Evolutionary conservation across 2,888 invertebrate species (phyloP).

Genomic region (Meghimatium bilineatum): DNA sequence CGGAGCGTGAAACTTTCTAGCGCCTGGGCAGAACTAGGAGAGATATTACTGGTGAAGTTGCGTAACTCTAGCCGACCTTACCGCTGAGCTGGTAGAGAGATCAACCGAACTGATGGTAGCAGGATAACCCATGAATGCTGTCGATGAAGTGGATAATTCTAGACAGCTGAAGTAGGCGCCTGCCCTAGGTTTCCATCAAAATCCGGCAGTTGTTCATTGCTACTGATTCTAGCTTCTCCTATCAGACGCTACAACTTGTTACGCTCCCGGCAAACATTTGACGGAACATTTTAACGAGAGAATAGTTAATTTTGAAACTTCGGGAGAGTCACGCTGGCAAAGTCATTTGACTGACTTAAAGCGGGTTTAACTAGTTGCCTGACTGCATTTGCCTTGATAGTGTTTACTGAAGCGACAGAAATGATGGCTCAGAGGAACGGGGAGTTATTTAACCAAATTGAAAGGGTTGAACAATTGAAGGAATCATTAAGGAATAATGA

Average conservation of each 20-base stretch:
- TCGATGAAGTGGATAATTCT: conserved; percentile 32
- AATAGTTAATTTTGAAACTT: background rate
- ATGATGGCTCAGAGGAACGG: too few relatives aligned
- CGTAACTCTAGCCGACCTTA: conserved; percentile 32
- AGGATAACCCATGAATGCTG: conserved; percentile 31
- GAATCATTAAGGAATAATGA: too few relatives aligned
- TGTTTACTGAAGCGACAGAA: too few relatives aligned
- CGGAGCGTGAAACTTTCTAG: background rate
- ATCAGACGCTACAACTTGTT: background rate
- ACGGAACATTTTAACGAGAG: background rate
- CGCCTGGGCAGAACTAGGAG: conserved; percentile 20
- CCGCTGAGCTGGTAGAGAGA: conserved; percentile 31
- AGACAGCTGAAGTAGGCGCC: background rate
- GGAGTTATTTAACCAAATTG: too few relatives aligned
- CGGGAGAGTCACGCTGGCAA: background rate
- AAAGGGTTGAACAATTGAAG: too few relatives aligned
- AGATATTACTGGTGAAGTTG: conserved; percentile 27
- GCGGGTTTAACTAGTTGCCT: too few relatives aligned
- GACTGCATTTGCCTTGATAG: too few relatives aligned
- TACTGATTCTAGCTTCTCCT: background rate
- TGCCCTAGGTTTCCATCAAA: background rate
- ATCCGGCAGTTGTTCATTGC: background rate
- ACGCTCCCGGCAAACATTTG: background rate
- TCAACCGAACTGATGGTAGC: conserved; percentile 26
- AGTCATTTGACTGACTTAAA: too few relatives aligned